Evolutionary conservation across 2,113 vertebrate species (phyloP), one percentile per base, ranked within the genome.

Genomic region (Ictidomys tridecemlineatus): DNA sequence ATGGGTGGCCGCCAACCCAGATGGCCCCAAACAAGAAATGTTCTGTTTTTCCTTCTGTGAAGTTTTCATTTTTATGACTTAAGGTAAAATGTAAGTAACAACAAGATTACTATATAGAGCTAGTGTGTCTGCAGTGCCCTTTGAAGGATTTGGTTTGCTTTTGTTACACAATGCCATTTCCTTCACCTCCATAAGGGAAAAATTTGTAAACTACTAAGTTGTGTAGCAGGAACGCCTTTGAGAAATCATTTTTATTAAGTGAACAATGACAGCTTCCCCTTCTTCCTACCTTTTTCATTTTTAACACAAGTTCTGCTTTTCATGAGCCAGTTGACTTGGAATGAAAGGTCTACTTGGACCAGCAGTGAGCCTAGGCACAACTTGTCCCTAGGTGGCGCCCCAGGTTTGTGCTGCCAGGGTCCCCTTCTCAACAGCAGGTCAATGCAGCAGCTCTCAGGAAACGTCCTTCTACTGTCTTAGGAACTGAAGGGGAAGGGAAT

Each of bases 321-420:
- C 65, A n/a, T 32, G 32, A 53, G 22, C 28, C 5, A 9, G 17
- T 12, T 53, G 28, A 24, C 53, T 53, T 65, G 37, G 48, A 51
- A 51, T 51, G 48, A 51, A 39, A 34, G 4, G 34, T 70, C 17
- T 0, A 0, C 39, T 22, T 24, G 11, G 63, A 6, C 26, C 17
- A 30, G 72, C 69, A 0, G 2, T 7, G 16, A 53, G 69, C 45
- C 65, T 14, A 1, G 32, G 79, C 24, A 65, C 28, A 42, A 37
- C 11, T 56, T n/a, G 8, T 73, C 95, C 96, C 91, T 93, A 96
- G 97, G 85, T 79, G 98, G 98, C 73, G 10, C 88, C 65, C 72
- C 17, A 78, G 58, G 72, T 39, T 85, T 18, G 18, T 14, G 48
- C 67, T 48, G 0, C 3, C 28, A 14, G 0, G 0, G 22, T 39